A percentile compares a stretch with the other conserved stretches of the same genome.
Conservation (phyloP, 2,797 vertebrate genomes). For the Alca torda region DNA sequence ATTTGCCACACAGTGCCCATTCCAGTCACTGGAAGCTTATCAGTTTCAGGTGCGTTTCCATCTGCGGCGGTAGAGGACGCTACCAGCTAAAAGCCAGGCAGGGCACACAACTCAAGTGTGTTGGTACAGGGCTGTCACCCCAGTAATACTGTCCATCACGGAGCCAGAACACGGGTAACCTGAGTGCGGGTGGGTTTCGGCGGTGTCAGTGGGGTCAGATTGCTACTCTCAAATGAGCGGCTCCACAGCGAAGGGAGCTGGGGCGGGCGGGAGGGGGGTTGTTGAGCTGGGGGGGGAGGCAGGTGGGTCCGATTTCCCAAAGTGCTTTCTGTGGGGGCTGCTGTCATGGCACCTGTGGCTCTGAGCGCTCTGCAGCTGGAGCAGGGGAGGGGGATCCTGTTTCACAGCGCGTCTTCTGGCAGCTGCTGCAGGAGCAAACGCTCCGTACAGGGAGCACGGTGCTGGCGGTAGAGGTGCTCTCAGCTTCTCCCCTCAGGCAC, state of each 20-base stretch:
- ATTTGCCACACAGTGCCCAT: not conserved
- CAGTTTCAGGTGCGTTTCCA: not conserved
- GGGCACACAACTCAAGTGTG: fast-evolving
- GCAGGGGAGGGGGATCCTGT: not conserved
- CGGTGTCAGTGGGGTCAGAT: not conserved
- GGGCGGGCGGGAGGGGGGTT: not conserved
- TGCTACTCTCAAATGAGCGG: not conserved
- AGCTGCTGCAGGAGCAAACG: not conserved
- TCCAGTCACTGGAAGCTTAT: not conserved
- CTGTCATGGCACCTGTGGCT: not conserved
- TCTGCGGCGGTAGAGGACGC: not conserved
- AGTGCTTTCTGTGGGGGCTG: not conserved
- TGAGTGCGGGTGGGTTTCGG: fast-evolving
- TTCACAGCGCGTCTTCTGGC: not conserved
- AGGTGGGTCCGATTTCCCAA: not conserved
- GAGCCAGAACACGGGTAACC: not conserved
- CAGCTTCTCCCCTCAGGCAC: not conserved
- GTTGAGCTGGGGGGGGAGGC: not conserved
- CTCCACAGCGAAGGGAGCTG: not conserved
- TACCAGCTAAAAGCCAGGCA: not conserved
- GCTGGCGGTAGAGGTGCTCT: not conserved
- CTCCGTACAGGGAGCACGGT: not conserved
- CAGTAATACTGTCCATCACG: fast-evolving
- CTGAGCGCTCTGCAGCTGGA: not conserved
- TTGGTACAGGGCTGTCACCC: not conserved